Evolutionary conservation across 2,888 invertebrate genomes (phyloP), one percentile per base, ranked within the genome.

Genomic region (Nyleta sp.): DNA sequence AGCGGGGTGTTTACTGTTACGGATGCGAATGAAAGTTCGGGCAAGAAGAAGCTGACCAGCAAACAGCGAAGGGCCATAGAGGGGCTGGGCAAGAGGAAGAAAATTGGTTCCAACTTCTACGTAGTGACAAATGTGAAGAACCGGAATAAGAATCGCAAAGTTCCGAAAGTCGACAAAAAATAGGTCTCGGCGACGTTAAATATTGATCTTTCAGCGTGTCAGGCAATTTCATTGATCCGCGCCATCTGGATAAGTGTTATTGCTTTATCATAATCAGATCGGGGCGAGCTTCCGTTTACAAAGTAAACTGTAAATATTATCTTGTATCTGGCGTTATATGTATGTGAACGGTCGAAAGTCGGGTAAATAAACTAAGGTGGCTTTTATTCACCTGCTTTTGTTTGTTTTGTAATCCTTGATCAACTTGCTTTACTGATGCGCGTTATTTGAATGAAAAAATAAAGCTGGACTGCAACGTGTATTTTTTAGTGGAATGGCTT

Each of bases 121-220:
- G 96, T 96, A 93, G 94, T 95, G 28, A 93, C 95, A 8, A 97
- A 97, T 92, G 97, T 97, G 60, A 97, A 97, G 90, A 97, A 97
- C 91, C 94, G 95, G 83, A 96, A 96, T 91, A 94, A 95, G 80
- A 93, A 94, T 88, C 95, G 94, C 87, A 95, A 94, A 77, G 62
- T 89, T 38, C 87, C 87, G 1, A 90, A 89, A 80, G 28, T 86
- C 20, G 85, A 85, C 24, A 83, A 79, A 59, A 84, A 81, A 48
- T 81, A 73, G 38, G 10, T 62, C 10, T 6, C n/a, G n/a, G 22
- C 20, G 22, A 10, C 4, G 5, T 28, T 28, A 3, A 35, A 35
- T 35, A 35, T 35, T n/a, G 35, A 42, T 17, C 5, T n/a, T n/a
- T n/a, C n/a, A n/a, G n/a, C n/a, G n/a, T n/a, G n/a, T n/a, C n/a